Evolutionary conservation across 1,140 invertebrate genomes (phyloP).

Genomic region (Cylas formicarius): DNA sequence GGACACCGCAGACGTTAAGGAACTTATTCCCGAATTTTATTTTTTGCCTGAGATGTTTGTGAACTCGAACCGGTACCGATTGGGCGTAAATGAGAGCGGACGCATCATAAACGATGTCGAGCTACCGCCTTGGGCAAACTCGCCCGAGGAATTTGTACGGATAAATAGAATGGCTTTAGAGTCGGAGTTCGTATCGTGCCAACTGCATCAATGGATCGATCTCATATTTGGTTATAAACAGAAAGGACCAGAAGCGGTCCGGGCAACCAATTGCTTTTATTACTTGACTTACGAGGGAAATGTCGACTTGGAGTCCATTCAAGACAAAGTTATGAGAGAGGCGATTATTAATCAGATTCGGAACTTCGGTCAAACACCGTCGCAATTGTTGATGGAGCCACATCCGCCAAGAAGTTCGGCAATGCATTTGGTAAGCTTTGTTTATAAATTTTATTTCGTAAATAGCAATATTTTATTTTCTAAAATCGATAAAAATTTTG

Average conservation of each 20-base stretch:
- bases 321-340: slow-evolving; percentile 85
- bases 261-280: slow-evolving; percentile 98
- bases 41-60: slow-evolving; percentile 99
- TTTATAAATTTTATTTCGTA: slow-evolving; percentile 5
- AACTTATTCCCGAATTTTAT: slow-evolving; percentile 97
- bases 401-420: slow-evolving; percentile 96
- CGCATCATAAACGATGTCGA: slow-evolving; percentile 78
- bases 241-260: slow-evolving; percentile 92
- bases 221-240: slow-evolving; percentile 99
- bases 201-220: slow-evolving; percentile 99
- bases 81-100: slow-evolving; percentile 85
- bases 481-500: slow-evolving; percentile 13
- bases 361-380: slow-evolving; percentile 97
- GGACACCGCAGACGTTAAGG: slow-evolving; percentile 98
- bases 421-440: slow-evolving; percentile 83
- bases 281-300: slow-evolving; percentile 98
- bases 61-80: slow-evolving; percentile 79
- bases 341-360: slow-evolving; percentile 97
- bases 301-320: slow-evolving; percentile 86
- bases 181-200: slow-evolving; percentile 98
- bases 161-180: slow-evolving; percentile 98
- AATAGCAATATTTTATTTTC: slow-evolving; percentile 1
- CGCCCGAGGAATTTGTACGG: slow-evolving; percentile 94
- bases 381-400: slow-evolving; percentile 93
- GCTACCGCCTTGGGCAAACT: slow-evolving; percentile 92